These are phyloP conservation scores for Clarias laeviceps DNA, from an alignment of 2,797 vertebrate genomes.

Conservation along the genomic window DNA sequence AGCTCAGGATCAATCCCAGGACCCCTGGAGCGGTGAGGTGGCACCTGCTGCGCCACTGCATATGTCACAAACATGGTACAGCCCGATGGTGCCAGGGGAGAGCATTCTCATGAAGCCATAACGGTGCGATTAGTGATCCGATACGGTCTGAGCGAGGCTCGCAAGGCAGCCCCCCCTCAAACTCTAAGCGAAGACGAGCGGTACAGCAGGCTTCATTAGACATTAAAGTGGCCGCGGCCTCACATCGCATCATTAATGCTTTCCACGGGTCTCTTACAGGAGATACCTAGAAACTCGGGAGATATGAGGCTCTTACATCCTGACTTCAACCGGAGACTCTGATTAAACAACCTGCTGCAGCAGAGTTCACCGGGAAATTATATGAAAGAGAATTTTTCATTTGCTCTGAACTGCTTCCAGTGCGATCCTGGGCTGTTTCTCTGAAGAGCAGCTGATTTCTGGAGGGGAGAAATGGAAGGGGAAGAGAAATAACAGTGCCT, in stretches of 20 bases:
- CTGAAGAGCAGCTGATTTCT: slow-evolving; percentile 37
- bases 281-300: slow-evolving; percentile 67
- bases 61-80: neutral
- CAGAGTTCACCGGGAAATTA: slow-evolving; percentile 57
- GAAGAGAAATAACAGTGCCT: slow-evolving; percentile 12
- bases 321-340: slow-evolving; percentile 58
- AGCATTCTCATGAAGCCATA: neutral
- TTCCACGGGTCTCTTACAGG: slow-evolving; percentile 59
- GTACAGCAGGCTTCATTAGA: slow-evolving; percentile 74
- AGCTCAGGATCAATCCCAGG: neutral
- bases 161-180: slow-evolving; percentile 4
- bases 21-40: neutral
- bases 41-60: neutral
- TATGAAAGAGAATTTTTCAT: slow-evolving; percentile 53
- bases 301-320: slow-evolving; percentile 64
- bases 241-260: slow-evolving; percentile 70
- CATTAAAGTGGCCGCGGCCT: slow-evolving; percentile 75
- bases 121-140: neutral
- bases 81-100: neutral
- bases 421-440: slow-evolving; percentile 33
- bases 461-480: slow-evolving; percentile 15
- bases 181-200: slow-evolving; percentile 19
- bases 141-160: neutral
- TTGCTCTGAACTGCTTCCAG: slow-evolving; percentile 47
- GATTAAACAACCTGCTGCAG: slow-evolving; percentile 63